Base-by-base conservation (phyloP, 2,888 invertebrate genomes). In the Drosophila acutilabella region DNA sequence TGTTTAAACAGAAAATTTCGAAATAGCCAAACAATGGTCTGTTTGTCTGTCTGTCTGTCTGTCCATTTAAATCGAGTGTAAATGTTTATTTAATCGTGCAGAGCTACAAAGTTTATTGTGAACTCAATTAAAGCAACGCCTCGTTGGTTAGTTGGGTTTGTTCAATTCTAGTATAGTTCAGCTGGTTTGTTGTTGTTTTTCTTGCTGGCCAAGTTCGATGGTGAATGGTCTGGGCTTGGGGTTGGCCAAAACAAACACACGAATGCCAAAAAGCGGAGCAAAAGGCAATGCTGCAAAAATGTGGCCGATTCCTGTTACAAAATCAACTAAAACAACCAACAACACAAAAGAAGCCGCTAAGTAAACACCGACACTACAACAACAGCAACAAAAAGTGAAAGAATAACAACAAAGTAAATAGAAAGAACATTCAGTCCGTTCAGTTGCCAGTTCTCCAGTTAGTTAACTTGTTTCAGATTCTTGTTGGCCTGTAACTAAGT, bases 301-400 rank as follows among this genome's bases (percentile, higher is more conserved):
- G 64, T 59, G 68, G 52, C 62, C 71, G 79, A 76, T 75, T 74
- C 62, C 56, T 62, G 68, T 69, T 78, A 66, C 75, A 71, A 71
- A 64, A 71, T 67, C 76, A 76, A 76, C 70, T 64, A 61, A 66
- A 70, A 67, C 71, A 76, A 69, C 67, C 54, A 57, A 64, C 56
- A 30, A 8, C 30, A 78, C 78, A 81, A 81, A 79, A 71, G 81
- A 57, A 80, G 78, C 76, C 71, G 66, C 74, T 72, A 66, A 78
- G 70, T 78, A 83, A 83, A 84, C 78, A 78, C 44, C 48, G 66
- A 64, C 47, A 56, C 33, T 40, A 18, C 18, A 18, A 71, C 20
- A 68, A 51, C 13, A 57, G 53, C 18, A 47, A 38, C 4, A 54
- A 23, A 41, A 57, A 59, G 11, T 40, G 2, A 54, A 70, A 70